Evolutionary conservation across 2,888 invertebrate genomes (phyloP).

Genomic region (Capitulum mitella): DNA sequence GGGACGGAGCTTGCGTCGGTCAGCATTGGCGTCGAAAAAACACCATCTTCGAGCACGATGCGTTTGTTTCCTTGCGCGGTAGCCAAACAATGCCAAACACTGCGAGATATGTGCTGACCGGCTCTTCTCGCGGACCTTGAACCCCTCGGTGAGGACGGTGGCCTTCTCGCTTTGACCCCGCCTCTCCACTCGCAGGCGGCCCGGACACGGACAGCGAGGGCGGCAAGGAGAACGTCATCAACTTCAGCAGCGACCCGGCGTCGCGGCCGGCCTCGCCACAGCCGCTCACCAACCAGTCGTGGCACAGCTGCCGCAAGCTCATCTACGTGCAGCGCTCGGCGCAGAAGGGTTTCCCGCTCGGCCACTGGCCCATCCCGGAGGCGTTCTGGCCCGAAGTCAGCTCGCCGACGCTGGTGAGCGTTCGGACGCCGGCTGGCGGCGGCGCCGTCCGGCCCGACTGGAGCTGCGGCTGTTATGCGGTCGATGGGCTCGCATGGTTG

Average conservation of each 20-base stretch:
- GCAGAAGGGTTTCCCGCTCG: conserved; percentile 80
- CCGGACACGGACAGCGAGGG: conserved; percentile 27
- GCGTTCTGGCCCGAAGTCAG: conserved; percentile 93
- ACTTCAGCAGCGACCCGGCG: conserved; percentile 28
- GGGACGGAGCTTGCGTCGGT: no score
- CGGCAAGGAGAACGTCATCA: conserved; percentile 28
- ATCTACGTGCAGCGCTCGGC: conserved; percentile 89
- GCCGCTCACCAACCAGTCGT: conserved; percentile 43
- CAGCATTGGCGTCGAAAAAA: no score
- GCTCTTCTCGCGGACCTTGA: no score
- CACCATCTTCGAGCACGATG: no score
- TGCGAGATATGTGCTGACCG: no score
- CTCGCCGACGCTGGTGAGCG: conserved; percentile 62
- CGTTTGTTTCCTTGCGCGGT: no score
- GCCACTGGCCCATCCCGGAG: conserved; percentile 99
- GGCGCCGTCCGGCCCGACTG: no score
- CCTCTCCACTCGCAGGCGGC: conserved; percentile 25
- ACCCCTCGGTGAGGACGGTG: no score
- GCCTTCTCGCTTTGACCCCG: no score
- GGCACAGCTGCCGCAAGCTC: conserved; percentile 78
- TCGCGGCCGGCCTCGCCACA: conserved; percentile 9
- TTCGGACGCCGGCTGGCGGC: background rate
- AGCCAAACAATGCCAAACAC: no score
- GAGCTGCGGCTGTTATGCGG: no score
- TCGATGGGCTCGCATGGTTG: no score